Conservation (phyloP, 1,140 invertebrate genomes). For the Phthorimaea operculella region DNA sequence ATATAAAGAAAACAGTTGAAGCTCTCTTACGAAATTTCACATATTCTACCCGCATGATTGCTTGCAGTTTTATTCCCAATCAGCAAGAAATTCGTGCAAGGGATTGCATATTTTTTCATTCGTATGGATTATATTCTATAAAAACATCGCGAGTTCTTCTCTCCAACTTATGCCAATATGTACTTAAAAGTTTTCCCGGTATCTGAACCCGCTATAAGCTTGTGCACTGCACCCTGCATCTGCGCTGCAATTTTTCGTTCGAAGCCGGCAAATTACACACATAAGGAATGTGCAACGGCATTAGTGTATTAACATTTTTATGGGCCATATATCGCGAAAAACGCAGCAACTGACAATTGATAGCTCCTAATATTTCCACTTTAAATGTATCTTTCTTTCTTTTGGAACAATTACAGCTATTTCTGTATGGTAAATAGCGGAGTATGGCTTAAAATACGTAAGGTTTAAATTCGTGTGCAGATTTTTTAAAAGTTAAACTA, state of each 20-base stretch:
- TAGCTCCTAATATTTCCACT: conserved; percentile 20
- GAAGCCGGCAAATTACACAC: conserved; percentile 59
- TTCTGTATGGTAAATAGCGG: background rate
- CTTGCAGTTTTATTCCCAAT: too few relatives aligned
- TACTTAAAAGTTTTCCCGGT: too few relatives aligned
- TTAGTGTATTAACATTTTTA: conserved; percentile 65
- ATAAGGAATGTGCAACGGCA: conserved; percentile 59
- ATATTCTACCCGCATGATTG: too few relatives aligned
- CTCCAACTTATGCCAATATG: too few relatives aligned
- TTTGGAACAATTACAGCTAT: background rate
- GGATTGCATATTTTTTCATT: too few relatives aligned
- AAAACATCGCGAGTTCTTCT: too few relatives aligned
- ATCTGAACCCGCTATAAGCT: conserved; percentile 5
- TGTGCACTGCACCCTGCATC: conserved; percentile 14
- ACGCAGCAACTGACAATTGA: conserved; percentile 44
- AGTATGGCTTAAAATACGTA: background rate
- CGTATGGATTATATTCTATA: too few relatives aligned
- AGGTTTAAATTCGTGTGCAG: too few relatives aligned
- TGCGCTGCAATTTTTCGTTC: conserved; percentile 47
- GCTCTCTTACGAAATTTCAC: too few relatives aligned
- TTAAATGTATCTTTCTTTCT: conserved; percentile 40
- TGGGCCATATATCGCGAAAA: conserved; percentile 52
- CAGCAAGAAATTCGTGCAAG: too few relatives aligned
- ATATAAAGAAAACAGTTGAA: too few relatives aligned
- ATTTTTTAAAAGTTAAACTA: too few relatives aligned